phyloP scores from a whole-genome alignment of 2,888 invertebrate species.

The Ptychoptera contaminata region DNA sequence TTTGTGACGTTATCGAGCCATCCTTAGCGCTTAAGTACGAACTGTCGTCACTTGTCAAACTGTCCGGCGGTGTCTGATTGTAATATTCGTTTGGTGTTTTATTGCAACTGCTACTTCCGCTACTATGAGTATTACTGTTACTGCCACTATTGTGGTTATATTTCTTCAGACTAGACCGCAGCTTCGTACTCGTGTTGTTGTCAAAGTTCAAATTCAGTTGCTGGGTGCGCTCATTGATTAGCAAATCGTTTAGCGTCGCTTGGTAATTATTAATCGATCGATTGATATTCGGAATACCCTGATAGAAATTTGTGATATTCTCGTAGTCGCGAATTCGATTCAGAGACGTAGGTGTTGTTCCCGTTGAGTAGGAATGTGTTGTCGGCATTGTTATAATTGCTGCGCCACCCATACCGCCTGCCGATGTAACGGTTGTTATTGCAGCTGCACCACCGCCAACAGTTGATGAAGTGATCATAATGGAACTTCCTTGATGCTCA shows the following conservation, averaged over 20 bases:
- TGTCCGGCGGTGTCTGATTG: slow-evolving; percentile 74
- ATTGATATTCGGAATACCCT: background rate
- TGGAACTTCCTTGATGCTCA: slow-evolving; percentile 14
- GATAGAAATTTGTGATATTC: slow-evolving; percentile 10
- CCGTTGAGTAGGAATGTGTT: background rate
- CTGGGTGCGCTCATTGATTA: slow-evolving; percentile 16
- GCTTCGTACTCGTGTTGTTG: slow-evolving; percentile 38
- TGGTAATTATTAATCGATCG: too few relatives aligned
- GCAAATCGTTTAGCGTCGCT: background rate
- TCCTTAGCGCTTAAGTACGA: slow-evolving; percentile 79
- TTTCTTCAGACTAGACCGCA: slow-evolving; percentile 66
- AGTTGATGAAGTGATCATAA: background rate
- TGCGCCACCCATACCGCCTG: background rate
- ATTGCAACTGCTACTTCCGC: slow-evolving; percentile 30
- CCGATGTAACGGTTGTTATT: background rate
- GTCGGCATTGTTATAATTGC: background rate
- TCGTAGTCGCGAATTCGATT: slow-evolving; percentile 24
- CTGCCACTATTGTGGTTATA: slow-evolving; percentile 41
- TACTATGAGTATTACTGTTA: slow-evolving; percentile 27
- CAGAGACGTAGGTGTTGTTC: background rate
- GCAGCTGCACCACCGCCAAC: slow-evolving; percentile 1
- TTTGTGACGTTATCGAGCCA: slow-evolving; percentile 45
- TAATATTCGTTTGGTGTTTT: slow-evolving; percentile 45
- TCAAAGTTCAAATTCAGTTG: slow-evolving; percentile 39
- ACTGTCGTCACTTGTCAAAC: slow-evolving; percentile 72